Evolutionary conservation across 2,888 invertebrate genomes (phyloP), one percentile per base, ranked within the genome.

Genomic region (Odontothrips loti): DNA sequence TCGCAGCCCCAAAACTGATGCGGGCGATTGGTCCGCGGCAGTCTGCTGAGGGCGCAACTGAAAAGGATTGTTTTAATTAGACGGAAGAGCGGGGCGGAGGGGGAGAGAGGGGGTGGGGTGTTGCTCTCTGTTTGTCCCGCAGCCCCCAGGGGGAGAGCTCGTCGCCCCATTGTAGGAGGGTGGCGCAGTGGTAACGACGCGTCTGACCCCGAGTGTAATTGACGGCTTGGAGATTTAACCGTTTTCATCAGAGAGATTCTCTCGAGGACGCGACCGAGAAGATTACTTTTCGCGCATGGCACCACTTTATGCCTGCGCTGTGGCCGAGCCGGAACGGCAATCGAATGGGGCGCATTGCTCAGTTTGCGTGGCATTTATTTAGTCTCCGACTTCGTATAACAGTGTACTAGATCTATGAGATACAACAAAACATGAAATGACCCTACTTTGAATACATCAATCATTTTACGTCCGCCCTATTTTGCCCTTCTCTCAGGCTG

Each of bases 41-140:
- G 58, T 17, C 34, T 43, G n/a, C 58, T 58, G 58, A n/a, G 58
- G 58, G 68, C 68, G 68, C 12, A 75, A 75, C 23, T 11, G 68
- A 43, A 75, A 75, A 75, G 27, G 68, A 23, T 75, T 75, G 68
- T 75, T 75, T 27, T 75, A 75, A 75, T 75, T 75, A 75, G 68
- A 27, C 23, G 23, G 68, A 58, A 75, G 68, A 27, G 23, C 1
- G 23, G 12, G 15, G n/a, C 27, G 23, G 68, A 8, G 20, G 23
- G 51, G 10, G 51, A 10, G 51, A 51, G 51, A 10, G 51, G 9
- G 15, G 58, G 2, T 4, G 34, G 34, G 34, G 34, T 43, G 34
- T 43, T 43, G 34, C 34, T 43, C 6, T 43, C 34, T 43, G 34
- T 43, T 43, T 43, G 34, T 43, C 34, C 6, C 34, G 34, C 34